Base-by-base conservation (phyloP, 2,888 invertebrate species). In the Agelastica alni region DNA sequence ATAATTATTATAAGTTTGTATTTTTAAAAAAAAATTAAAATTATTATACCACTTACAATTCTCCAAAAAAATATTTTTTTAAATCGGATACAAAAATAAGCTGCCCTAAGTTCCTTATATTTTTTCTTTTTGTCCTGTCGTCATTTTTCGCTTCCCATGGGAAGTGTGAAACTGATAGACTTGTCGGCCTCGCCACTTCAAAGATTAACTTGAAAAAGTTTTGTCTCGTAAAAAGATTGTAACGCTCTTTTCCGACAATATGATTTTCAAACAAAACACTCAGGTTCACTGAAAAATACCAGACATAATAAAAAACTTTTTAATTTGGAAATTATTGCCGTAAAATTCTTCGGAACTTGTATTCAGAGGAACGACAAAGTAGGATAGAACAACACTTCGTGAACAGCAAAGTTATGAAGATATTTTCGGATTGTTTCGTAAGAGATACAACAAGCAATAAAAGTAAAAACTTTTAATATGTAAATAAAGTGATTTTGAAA, bases 301-400 rank as follows among this genome's bases (percentile, higher is more conserved):
- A 51, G 46, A 45, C 41, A 37, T 36, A 32, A 56, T 42, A 41
- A 47, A 56, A 56, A 56, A 41, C 47, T 51, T 56, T 56, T 36
- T 48, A 47, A 49, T 51, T 37, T 36, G 18, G 36, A 51, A 51
- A 51, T 51, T 34, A 46, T 55, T 14, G 47, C 43, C 46, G 4
- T 32, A 43, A 56, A 51, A 51, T 39, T 51, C 37, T 51, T 51
- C 7, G 22, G 10, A 37, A 46, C 10, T 46, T 37, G 36, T 20
- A 22, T 46, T 46, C 22, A 26, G 16, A 26, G 36, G 28, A 28
- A n/a, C 36, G 37, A 45, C 45, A 36, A 46, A 46, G 10, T 37
- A 16, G 36, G 12, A 12, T 28, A 17, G 37, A 37, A 46, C 16
- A 26, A 18, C 36, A 22, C 9, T 20, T 39, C 20, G 10, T 20